Evolutionary conservation across 2,113 vertebrate genomes (phyloP).

Genomic region (Gallinago jamesoni): DNA sequence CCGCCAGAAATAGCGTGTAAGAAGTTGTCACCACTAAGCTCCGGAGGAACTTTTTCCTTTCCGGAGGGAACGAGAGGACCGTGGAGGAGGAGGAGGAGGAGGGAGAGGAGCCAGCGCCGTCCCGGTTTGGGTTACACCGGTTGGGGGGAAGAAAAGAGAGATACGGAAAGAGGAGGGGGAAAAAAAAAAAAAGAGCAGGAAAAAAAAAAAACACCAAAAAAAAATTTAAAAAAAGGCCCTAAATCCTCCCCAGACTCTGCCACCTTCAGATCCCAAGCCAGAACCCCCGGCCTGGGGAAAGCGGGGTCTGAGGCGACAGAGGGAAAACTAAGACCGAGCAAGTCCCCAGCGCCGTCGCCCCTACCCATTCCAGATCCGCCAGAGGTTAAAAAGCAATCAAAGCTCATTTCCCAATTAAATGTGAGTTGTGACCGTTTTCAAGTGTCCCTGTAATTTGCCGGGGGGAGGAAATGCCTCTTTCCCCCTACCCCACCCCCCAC

Average conservation of each 20-base stretch:
- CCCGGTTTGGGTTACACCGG: background rate
- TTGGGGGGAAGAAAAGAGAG: rapidly evolving
- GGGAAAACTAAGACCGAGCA: background rate
- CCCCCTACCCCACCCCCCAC: background rate
- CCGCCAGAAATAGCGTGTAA: background rate
- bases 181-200: too few species aligned
- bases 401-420: background rate
- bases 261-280: background rate
- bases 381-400: background rate
- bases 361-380: background rate
- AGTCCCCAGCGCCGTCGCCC: background rate
- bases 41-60: background rate
- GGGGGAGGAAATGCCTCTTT: background rate
- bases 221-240: too few species aligned
- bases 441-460: background rate
- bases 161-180: rapidly evolving
- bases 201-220: rapidly evolving
- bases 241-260: background rate
- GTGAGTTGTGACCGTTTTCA: background rate
- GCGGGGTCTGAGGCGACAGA: background rate
- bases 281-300: background rate
- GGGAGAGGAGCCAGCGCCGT: background rate
- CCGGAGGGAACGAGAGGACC: background rate
- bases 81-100: background rate
- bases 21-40: background rate